Evolutionary conservation across 2,113 vertebrate species (phyloP).

Genomic region (Columba livia): DNA sequence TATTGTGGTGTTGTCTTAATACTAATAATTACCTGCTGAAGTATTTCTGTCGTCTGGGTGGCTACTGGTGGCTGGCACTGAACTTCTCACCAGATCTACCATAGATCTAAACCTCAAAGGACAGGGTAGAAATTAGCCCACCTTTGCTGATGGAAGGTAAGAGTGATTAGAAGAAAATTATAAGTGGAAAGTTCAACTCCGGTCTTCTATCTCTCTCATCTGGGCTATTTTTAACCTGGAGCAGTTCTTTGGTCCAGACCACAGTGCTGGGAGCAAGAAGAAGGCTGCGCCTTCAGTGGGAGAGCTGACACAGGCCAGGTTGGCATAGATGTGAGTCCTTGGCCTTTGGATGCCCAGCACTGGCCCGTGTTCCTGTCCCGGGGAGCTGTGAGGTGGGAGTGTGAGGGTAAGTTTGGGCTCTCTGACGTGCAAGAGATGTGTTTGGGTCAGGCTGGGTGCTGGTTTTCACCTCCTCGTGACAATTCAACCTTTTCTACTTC

Average conservation of each 20-base stretch:
- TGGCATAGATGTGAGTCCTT: not conserved
- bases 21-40: not conserved
- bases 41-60: not conserved
- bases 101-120: not conserved
- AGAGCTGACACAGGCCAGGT: not conserved
- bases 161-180: not conserved
- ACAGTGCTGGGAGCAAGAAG: not conserved
- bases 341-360: not conserved
- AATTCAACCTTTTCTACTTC: not conserved
- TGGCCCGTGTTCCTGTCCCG: not conserved
- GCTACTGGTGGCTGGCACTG: not conserved
- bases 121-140: not conserved
- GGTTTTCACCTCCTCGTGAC: not conserved
- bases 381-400: not conserved
- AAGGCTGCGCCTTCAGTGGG: not conserved
- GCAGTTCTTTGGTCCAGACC: not conserved
- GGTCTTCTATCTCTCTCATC: accelerated
- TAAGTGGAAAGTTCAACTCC: not conserved
- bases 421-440: not conserved
- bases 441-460: not conserved
- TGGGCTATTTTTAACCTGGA: not conserved
- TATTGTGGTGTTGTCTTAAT: not conserved
- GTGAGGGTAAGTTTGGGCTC: too few species aligned
- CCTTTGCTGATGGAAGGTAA: not conserved
- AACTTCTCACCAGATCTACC: not conserved